Evolutionary conservation across 2,888 invertebrate species (phyloP).

Genomic region (Cactoblastis cactorum): DNA sequence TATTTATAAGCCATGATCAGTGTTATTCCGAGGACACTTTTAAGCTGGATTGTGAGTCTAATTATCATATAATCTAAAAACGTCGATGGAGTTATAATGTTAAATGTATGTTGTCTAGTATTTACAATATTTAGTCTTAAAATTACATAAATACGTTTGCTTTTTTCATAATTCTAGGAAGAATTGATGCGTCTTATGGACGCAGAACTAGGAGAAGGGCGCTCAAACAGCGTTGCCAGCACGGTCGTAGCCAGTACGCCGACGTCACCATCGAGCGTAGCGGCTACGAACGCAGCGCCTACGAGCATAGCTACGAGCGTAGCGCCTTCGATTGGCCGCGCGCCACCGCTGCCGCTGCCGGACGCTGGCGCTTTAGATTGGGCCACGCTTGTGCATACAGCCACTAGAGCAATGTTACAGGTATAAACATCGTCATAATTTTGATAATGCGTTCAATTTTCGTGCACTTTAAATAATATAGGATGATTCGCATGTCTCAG

Average conservation of each 20-base stretch:
- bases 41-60: no score
- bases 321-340: conserved; percentile 9
- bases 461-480: no score
- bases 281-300: background rate
- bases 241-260: conserved; percentile 10
- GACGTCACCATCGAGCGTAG: background rate
- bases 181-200: conserved; percentile 92
- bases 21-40: no score
- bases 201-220: conserved; percentile 81
- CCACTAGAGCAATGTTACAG: conserved; percentile 85
- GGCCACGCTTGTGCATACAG: conserved; percentile 89
- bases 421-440: conserved; percentile 38
- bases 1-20: no score
- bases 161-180: conserved; percentile 85
- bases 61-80: no score
- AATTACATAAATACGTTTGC: no score
- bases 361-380: conserved; percentile 87
- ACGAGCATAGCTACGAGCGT: conserved; percentile 11
- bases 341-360: conserved; percentile 78
- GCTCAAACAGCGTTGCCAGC: conserved; percentile 15
- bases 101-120: no score
- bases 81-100: no score
- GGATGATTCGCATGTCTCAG: no score
- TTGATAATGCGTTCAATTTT: no score
- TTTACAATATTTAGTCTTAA: no score